A percentile compares a stretch with the other conserved stretches of the same genome.
These are phyloP conservation scores for Apis cerana DNA, from an alignment of 1,140 invertebrate species.

Conservation along the genomic window DNA sequence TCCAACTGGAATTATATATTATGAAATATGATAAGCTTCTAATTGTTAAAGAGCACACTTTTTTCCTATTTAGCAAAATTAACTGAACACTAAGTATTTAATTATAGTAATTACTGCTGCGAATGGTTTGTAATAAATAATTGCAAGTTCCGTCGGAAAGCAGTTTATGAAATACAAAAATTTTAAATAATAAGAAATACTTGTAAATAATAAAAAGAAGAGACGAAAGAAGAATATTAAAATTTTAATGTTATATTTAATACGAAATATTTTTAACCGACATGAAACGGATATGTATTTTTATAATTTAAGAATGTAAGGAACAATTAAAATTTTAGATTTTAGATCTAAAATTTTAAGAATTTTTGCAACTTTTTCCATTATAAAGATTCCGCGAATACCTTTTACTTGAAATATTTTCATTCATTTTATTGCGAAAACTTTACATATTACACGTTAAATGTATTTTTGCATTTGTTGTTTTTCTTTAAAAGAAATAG, in stretches of 20 bases:
- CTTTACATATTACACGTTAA: neutral
- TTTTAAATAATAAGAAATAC: neutral
- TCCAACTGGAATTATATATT: neutral
- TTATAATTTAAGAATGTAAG: neutral
- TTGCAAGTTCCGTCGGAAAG: neutral
- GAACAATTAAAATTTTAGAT: neutral
- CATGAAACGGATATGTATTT: neutral
- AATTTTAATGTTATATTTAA: neutral
- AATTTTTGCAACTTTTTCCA: too few species aligned
- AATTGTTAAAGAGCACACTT: neutral
- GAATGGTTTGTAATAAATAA: neutral
- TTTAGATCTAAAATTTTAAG: neutral
- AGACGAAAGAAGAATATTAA: neutral
- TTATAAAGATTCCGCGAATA: neutral
- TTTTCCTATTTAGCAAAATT: neutral
- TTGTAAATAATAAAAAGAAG: too few species aligned
- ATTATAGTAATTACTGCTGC: constrained; percentile 16
- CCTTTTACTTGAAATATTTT: neutral
- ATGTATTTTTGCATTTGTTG: neutral
- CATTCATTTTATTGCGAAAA: neutral
- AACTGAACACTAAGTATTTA: constrained; percentile 23
- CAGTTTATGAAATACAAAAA: constrained; percentile 2
- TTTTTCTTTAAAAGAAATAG: neutral
- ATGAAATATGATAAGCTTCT: neutral
- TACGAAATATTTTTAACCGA: neutral